phyloP scores from a whole-genome alignment of 2,888 invertebrate species.

The Tetropium fuscum region DNA sequence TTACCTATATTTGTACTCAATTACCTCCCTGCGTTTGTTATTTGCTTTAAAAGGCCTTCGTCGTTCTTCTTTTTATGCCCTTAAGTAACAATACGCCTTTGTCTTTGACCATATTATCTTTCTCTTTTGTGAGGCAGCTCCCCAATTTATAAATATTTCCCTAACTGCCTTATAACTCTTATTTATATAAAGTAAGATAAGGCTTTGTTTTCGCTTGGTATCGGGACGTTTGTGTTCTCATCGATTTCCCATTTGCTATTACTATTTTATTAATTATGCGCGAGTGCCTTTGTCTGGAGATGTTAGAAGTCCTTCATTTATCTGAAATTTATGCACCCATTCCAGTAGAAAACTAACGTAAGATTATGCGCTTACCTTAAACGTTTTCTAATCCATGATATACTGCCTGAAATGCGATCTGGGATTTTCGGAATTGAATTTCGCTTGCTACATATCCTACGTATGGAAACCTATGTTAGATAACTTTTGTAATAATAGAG shows the following conservation, averaged over 20 bases:
- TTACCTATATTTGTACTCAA: background rate
- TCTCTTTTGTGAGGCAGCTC: background rate
- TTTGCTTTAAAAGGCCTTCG: constrained; percentile 3
- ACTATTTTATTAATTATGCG: constrained; percentile 35
- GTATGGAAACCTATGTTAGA: constrained; percentile 8
- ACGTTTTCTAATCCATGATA: constrained; percentile 38
- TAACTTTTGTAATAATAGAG: background rate
- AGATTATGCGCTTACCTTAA: constrained; percentile 37
- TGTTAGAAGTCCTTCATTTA: constrained; percentile 30
- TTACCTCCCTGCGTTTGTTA: background rate
- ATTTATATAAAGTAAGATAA: background rate
- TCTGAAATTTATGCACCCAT: constrained; percentile 44
- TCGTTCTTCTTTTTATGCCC: background rate
- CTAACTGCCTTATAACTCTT: background rate
- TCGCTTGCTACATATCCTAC: constrained; percentile 4
- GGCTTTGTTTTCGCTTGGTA: background rate
- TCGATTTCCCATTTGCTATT: constrained; percentile 40
- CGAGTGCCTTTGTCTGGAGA: constrained; percentile 30
- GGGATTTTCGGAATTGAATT: constrained; percentile 34
- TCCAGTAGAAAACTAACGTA: constrained; percentile 31
- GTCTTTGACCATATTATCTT: constrained; percentile 13
- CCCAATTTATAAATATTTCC: constrained; percentile 4
- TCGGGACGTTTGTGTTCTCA: constrained; percentile 2
- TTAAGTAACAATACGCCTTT: constrained; percentile 16
- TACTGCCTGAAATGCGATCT: constrained; percentile 24